These are phyloP conservation scores for Addax nasomaculatus DNA, from an alignment of 2,113 vertebrate species.

Conservation along the genomic window DNA sequence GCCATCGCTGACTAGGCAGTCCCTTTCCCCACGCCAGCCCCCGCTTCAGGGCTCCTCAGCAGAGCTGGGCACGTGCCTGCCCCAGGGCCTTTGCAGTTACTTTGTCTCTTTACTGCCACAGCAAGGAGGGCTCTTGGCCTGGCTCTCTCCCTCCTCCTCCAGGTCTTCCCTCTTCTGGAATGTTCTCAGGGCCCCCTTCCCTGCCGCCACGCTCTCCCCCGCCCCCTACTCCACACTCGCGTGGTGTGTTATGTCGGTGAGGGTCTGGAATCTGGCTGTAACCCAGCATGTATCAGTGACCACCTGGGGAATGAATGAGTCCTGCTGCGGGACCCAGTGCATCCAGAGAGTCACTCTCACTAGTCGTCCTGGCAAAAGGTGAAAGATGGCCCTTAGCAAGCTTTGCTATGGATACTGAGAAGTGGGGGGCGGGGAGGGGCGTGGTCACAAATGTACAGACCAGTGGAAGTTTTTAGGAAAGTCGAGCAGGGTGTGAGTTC, in stretches of 20 bases:
- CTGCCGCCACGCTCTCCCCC: rapidly evolving
- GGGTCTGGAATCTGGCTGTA: neutral
- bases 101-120: neutral
- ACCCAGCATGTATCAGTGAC: neutral
- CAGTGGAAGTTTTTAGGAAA: neutral
- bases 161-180: neutral
- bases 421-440: rapidly evolving
- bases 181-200: rapidly evolving
- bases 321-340: too few relatives aligned
- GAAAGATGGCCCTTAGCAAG: neutral
- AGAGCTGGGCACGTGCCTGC: rapidly evolving
- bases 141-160: neutral
- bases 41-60: rapidly evolving
- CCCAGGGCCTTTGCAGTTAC: neutral
- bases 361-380: neutral
- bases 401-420: neutral
- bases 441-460: neutral
- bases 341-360: neutral
- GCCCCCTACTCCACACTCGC: too few relatives aligned
- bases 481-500: neutral
- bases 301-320: rapidly evolving
- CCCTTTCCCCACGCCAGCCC: neutral
- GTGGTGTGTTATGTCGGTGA: rapidly evolving
- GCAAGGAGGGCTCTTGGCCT: too few relatives aligned
- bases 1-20: too few relatives aligned